Evolutionary conservation across 2,888 invertebrate genomes (phyloP).

Genomic region (Pyrgus malvae): DNA sequence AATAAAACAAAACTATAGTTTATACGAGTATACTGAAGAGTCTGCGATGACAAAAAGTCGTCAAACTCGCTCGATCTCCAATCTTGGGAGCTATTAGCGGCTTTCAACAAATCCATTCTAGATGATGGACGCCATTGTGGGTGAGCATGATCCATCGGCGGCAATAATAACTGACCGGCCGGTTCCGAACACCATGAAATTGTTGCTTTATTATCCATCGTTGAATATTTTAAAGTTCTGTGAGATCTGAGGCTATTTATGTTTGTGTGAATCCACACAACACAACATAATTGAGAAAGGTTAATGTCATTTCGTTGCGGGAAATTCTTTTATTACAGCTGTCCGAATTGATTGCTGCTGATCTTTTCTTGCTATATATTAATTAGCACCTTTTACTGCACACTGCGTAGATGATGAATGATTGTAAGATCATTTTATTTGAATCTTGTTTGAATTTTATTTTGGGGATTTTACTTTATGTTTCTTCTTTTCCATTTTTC

Average conservation of each 20-base stretch:
- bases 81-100: slow-evolving; percentile 45
- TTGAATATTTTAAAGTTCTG: slow-evolving; percentile 21
- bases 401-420: no score
- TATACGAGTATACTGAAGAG: background rate
- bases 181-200: slow-evolving; percentile 23
- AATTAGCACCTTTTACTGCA: no score
- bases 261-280: slow-evolving; percentile 22
- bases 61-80: slow-evolving; percentile 35
- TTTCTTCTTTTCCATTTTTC: no score
- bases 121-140: slow-evolving; percentile 63
- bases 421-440: no score
- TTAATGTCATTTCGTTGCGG: slow-evolving; percentile 2
- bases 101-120: slow-evolving; percentile 56
- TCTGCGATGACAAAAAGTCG: background rate
- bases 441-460: no score
- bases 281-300: slow-evolving; percentile 10
- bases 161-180: slow-evolving; percentile 23
- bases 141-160: slow-evolving; percentile 35
- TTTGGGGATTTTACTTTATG: no score
- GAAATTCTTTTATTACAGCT: background rate
- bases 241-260: slow-evolving; percentile 12
- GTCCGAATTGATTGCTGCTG: background rate
- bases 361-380: background rate
- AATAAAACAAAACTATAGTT: no score
- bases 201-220: slow-evolving; percentile 25